Evolutionary conservation across 2,888 invertebrate species (phyloP).

Genomic region (Poecilobothrus nobilitatus): DNA sequence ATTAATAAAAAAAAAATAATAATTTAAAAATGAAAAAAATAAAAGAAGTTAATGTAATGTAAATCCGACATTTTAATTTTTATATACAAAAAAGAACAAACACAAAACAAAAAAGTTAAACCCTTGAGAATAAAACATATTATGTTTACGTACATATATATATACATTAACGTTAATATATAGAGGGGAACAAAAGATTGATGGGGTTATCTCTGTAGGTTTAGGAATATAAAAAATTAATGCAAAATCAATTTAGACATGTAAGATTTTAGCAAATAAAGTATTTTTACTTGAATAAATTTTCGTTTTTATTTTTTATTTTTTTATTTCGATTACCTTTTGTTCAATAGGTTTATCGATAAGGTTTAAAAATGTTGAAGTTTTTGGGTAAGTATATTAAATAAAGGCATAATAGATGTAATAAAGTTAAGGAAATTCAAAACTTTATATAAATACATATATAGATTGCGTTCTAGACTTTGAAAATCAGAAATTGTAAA

Average conservation of each 20-base stretch:
- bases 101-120: too few relatives aligned
- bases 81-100: background rate
- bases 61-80: background rate
- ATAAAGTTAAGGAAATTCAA: too few relatives aligned
- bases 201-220: background rate
- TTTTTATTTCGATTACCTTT: background rate
- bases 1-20: background rate
- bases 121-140: too few relatives aligned
- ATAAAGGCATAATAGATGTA: too few relatives aligned
- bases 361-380: too few relatives aligned
- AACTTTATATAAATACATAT: too few relatives aligned
- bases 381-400: too few relatives aligned
- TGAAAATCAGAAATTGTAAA: too few relatives aligned
- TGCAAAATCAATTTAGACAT: background rate
- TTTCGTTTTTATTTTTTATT: background rate
- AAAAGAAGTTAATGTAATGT: background rate
- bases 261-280: constrained; percentile 1
- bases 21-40: background rate
- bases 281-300: background rate
- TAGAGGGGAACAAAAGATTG: constrained; percentile 6
- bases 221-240: background rate
- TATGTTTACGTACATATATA: background rate
- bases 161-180: background rate
- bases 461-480: too few relatives aligned
- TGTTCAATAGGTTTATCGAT: too few relatives aligned